Evolutionary conservation across 2,888 invertebrate species (phyloP), one percentile per base, ranked within the genome.

Genomic region (Neoitamus cyanurus): DNA sequence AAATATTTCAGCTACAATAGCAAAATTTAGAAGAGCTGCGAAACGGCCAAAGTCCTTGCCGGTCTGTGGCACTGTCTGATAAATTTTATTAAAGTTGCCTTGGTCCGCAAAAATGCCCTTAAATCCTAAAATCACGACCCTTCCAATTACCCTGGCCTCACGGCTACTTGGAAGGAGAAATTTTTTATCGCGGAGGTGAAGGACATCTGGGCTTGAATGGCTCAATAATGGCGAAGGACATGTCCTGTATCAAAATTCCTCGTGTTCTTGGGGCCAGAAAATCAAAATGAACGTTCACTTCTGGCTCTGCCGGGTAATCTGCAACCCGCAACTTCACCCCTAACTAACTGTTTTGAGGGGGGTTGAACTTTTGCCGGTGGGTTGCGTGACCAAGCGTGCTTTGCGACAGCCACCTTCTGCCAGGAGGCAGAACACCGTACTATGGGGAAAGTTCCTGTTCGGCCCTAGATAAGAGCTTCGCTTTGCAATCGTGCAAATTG

Each of bases 401-500:
- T 75, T 75, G 25, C 42, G 58, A 58, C 58, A 58, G 58, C 25
- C 58, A 58, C 58, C 25, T 30, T 70, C 30, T 30, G 70, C 30
- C 30, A 31, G 30, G 70, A 70, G 34, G 70, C 6, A 30, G 31
- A 28, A 48, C 46, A n/a, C 20, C 13, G 7, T 15, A 13, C 75
- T n/a, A 15, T 7, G 11, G 28, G 25, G n/a, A 78, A 48, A 48
- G 31, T 31, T 78, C 48, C 48, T 78, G 48, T 15, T 58, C 9
- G 9, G 48, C n/a, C 34, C 6, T 15, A 48, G 78, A 78, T 78
- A 78, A 78, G 78, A 48, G 31, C 9, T 13, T 30, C 48, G 30
- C 78, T 78, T 42, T 78, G 58, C 78, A 78, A 78, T 78, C 34
- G 77, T 42, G 78, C 28, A 78, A 78, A 78, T 58, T 78, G 78